A percentile compares a stretch with the other conserved stretches of the same genome.
phyloP scores from a whole-genome alignment of 2,888 invertebrate species.

The Hypomecis punctinalis region DNA sequence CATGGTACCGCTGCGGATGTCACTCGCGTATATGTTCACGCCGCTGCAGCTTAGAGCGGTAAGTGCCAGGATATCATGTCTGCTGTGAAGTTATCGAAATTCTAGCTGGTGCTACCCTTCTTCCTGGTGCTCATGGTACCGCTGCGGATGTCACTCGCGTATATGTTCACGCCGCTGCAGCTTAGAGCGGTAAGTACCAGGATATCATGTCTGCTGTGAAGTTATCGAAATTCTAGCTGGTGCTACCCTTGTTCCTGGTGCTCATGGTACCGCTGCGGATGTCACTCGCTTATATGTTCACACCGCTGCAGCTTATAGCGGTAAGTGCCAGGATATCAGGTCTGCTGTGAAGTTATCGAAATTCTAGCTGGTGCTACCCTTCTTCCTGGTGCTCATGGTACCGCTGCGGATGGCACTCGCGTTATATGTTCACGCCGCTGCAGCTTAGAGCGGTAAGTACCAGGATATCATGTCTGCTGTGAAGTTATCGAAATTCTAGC shows the following conservation, averaged over 20 bases:
- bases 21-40: constrained; percentile 90
- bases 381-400: constrained; percentile 96
- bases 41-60: constrained; percentile 94
- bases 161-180: constrained; percentile 92
- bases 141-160: constrained; percentile 89
- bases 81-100: constrained; percentile 93
- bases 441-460: constrained; percentile 92
- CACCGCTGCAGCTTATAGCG: constrained; percentile 92
- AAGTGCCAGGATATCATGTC: constrained; percentile 52
- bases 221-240: constrained; percentile 94
- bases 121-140: constrained; percentile 97
- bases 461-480: not conserved
- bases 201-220: constrained; percentile 86
- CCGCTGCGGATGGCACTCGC: constrained; percentile 91
- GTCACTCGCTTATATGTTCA: constrained; percentile 89
- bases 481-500: no score
- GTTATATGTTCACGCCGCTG: constrained; percentile 90
- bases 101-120: constrained; percentile 97
- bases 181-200: constrained; percentile 89
- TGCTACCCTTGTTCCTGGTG: constrained; percentile 97
- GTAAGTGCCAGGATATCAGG: constrained; percentile 77
- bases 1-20: constrained; percentile 94
- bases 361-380: constrained; percentile 96
- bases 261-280: constrained; percentile 95
- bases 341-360: constrained; percentile 93